phyloP scores from a whole-genome alignment of 2,797 vertebrate species.

The Clarias platycephalus region DNA sequence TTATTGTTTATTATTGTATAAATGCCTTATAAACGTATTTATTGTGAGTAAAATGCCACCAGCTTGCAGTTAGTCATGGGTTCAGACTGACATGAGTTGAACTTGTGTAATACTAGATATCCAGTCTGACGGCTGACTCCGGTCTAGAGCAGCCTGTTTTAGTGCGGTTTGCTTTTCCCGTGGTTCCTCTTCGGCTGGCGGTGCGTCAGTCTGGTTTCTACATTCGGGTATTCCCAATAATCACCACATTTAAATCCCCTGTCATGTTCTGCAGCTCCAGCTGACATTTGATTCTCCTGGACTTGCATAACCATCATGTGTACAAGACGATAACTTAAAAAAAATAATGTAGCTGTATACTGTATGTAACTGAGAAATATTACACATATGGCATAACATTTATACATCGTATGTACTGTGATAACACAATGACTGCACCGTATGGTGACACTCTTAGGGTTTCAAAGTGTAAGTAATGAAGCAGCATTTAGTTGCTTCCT shows the following conservation, averaged over 20 bases:
- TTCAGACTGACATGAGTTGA: not conserved
- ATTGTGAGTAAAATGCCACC: not conserved
- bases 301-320: not conserved
- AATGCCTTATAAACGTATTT: not conserved
- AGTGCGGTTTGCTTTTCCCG: conserved; percentile 18
- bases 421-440: not conserved
- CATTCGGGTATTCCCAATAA: conserved; percentile 14
- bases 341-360: no score
- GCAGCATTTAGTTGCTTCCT: not conserved
- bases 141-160: conserved; percentile 1
- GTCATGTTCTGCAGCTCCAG: not conserved
- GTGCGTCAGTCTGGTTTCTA: conserved; percentile 6
- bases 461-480: not conserved
- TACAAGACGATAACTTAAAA: not conserved
- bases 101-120: not conserved
- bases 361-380: not conserved
- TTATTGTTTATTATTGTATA: not conserved
- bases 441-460: not conserved
- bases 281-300: not conserved
- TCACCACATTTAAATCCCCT: not conserved
- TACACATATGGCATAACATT: not conserved
- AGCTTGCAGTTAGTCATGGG: conserved; percentile 13
- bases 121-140: not conserved
- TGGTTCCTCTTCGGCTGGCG: conserved; percentile 27
- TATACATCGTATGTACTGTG: not conserved